Conservation (phyloP, 2,113 vertebrate genomes). For the Takifugu flavidus region DNA sequence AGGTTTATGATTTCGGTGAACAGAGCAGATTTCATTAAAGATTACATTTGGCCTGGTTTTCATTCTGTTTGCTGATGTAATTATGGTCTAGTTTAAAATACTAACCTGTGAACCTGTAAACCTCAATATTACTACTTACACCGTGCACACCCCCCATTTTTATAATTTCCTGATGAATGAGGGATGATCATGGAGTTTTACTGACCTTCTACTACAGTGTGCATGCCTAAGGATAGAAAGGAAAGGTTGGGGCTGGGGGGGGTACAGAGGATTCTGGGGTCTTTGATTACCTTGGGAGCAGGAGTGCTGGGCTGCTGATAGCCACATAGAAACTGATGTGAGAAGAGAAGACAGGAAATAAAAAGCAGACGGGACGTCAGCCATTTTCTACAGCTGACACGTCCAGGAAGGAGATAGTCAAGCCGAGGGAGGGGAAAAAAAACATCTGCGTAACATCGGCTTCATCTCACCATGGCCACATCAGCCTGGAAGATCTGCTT, state of each 20-base stretch:
- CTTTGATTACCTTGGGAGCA: constrained; percentile 68
- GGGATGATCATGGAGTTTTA: too few relatives aligned
- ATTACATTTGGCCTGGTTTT: too few relatives aligned
- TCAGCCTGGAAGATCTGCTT: constrained; percentile 99
- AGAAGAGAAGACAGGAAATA: constrained; percentile 33
- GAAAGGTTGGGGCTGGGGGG: not conserved
- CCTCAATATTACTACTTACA: too few relatives aligned
- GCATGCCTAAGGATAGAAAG: not conserved
- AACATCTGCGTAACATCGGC: not conserved
- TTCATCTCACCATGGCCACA: constrained; percentile 89
- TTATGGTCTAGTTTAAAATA: too few relatives aligned
- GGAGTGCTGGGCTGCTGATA: constrained; percentile 74
- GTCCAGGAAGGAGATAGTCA: constrained; percentile 10
- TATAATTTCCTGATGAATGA: too few relatives aligned
- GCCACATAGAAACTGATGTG: constrained; percentile 76
- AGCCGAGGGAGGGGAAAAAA: constrained; percentile 20
- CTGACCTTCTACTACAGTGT: too few relatives aligned
- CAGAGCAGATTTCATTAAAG: too few relatives aligned
- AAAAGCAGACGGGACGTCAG: constrained; percentile 31
- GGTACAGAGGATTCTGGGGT: not conserved
- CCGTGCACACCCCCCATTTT: too few relatives aligned
- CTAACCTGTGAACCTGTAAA: too few relatives aligned
- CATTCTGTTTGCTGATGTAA: too few relatives aligned
- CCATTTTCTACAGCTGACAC: constrained; percentile 25
- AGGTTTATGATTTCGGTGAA: too few relatives aligned